Conservation (phyloP, 2,888 invertebrate species). For the Andrena chrysosceles region DNA sequence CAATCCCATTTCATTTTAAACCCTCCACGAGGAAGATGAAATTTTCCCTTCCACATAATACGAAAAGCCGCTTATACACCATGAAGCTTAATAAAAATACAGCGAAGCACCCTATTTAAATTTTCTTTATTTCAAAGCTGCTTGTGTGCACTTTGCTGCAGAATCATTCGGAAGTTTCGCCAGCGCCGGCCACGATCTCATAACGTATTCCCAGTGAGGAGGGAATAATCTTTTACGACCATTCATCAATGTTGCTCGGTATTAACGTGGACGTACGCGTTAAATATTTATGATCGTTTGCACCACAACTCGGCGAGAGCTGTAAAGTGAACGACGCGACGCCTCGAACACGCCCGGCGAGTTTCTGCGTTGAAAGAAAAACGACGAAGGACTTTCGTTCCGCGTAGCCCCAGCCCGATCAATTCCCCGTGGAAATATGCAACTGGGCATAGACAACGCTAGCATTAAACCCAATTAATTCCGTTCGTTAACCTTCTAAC, state of each 20-base stretch:
- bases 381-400: not conserved
- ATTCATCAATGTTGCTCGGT: conserved; percentile 32
- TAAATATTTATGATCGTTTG: conserved; percentile 36
- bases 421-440: not conserved
- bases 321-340: not conserved
- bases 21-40: not conserved
- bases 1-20: too few relatives aligned
- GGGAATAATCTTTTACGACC: not conserved
- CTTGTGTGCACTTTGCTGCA: not conserved
- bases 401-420: too few relatives aligned
- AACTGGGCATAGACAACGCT: not conserved
- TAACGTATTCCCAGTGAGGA: too few relatives aligned
- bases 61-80: not conserved
- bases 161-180: not conserved
- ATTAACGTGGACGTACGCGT: conserved; percentile 13
- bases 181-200: not conserved
- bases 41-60: not conserved
- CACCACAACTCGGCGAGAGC: not conserved
- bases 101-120: not conserved
- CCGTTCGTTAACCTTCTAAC: conserved; percentile 11
- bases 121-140: not conserved
- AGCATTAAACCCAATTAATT: conserved; percentile 16
- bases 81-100: not conserved
- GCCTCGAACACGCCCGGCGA: not conserved
- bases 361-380: not conserved